These are phyloP conservation scores for Garra rufa DNA, from an alignment of 2,113 vertebrate species.

Conservation along the genomic window DNA sequence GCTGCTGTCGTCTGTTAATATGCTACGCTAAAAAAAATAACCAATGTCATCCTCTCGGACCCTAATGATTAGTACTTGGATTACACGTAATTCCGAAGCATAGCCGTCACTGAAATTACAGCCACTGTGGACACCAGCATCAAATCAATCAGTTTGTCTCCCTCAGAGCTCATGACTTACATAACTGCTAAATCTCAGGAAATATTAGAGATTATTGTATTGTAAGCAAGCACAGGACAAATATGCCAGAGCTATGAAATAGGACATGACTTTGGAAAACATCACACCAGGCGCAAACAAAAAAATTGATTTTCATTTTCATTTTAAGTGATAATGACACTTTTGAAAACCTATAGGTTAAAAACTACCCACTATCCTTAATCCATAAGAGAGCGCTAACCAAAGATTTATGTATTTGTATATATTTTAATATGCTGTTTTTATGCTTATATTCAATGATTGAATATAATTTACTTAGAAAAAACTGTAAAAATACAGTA, in stretches of 20 bases:
- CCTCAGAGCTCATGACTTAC: conserved; percentile 26
- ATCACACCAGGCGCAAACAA: not conserved
- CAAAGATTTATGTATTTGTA: not conserved
- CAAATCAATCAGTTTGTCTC: conserved; percentile 27
- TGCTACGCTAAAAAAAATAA: not conserved
- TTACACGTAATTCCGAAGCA: conserved; percentile 9
- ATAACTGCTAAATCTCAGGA: conserved; percentile 30
- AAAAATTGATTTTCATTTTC: not conserved
- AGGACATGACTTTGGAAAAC: not conserved
- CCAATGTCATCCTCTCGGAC: not conserved
- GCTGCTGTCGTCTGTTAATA: not conserved
- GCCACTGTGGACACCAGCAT: not conserved
- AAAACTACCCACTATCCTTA: not conserved
- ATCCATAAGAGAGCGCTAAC: not conserved
- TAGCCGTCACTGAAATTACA: conserved; percentile 27
- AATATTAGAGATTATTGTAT: conserved; percentile 40
- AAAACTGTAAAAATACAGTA: not conserved
- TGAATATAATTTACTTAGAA: too few relatives aligned
- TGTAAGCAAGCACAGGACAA: conserved; percentile 17
- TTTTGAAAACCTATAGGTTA: too few relatives aligned
- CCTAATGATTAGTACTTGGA: conserved; percentile 16
- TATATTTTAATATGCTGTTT: not conserved
- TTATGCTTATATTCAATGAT: not conserved
- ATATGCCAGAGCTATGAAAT: conserved; percentile 25
- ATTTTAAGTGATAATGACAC: not conserved